A percentile compares a stretch with the other conserved stretches of the same genome.
Conservation (phyloP, 2,113 vertebrate species). For the Charadrius vociferus region DNA sequence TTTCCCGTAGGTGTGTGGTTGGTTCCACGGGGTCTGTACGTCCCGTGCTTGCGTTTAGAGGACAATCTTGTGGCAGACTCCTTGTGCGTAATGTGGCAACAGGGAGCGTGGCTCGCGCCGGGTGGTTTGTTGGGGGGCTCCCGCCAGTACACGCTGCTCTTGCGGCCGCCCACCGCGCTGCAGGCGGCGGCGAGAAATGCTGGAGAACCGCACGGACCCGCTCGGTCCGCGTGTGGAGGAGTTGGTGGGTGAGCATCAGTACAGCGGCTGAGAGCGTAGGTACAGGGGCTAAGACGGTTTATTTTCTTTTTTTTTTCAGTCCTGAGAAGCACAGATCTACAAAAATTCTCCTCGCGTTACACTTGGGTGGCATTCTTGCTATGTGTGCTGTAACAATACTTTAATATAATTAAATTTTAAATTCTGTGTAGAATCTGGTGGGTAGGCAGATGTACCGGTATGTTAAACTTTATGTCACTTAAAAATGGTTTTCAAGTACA, state of each 20-base stretch:
- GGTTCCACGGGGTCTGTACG: not conserved
- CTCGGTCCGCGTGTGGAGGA: not conserved
- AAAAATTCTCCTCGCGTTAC: slow-evolving; percentile 57
- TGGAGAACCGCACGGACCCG: not conserved
- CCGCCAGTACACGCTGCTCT: accelerated
- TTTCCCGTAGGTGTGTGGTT: not conserved
- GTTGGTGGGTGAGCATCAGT: not conserved
- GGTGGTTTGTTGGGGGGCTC: not conserved
- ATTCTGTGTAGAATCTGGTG: slow-evolving; percentile 89
- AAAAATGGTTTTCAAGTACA: slow-evolving; percentile 94
- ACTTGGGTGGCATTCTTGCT: slow-evolving; percentile 67
- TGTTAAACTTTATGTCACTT: slow-evolving; percentile 99
- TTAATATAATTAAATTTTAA: slow-evolving; percentile 90
- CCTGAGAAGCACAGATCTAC: not conserved
- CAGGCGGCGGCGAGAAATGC: not conserved
- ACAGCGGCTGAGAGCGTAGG: not conserved
- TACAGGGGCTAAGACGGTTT: not conserved
- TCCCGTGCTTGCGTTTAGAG: not conserved
- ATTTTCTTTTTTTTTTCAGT: not conserved
- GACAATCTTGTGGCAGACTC: not conserved
- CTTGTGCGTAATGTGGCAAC: too few species aligned
- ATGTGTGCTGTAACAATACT: slow-evolving; percentile 72
- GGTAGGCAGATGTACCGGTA: slow-evolving; percentile 89
- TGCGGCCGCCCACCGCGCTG: not conserved
- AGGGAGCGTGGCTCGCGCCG: not conserved